Evolutionary conservation across 2,113 vertebrate genomes (phyloP).

Genomic region (Hemicordylus capensis): DNA sequence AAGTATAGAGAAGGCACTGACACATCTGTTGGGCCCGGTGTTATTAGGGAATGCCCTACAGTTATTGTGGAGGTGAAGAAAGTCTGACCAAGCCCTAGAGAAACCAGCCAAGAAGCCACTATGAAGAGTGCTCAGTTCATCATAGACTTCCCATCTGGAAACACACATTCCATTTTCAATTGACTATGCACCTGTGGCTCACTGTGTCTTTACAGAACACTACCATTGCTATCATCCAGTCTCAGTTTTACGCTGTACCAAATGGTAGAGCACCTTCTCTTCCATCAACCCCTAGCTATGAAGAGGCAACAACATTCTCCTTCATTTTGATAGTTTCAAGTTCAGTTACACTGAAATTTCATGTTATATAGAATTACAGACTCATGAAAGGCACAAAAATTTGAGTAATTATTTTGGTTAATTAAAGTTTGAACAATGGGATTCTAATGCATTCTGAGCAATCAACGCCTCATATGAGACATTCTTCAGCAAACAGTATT

Average conservation of each 20-base stretch:
- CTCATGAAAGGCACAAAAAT: neutral
- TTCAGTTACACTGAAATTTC: neutral
- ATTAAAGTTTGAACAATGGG: neutral
- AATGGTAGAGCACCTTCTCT: neutral
- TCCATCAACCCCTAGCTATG: neutral
- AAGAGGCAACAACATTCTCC: neutral
- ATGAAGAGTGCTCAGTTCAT: neutral
- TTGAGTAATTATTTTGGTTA: neutral
- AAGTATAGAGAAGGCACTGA: too few species aligned
- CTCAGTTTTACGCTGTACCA: too few species aligned
- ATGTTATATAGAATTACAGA: neutral
- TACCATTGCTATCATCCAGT: neutral
- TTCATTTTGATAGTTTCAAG: neutral
- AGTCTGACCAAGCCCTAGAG: neutral
- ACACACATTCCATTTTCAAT: neutral
- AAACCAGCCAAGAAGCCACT: neutral
- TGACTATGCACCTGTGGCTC: neutral
- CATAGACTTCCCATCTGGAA: neutral
- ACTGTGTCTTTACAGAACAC: neutral
- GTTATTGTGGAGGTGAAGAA: neutral
- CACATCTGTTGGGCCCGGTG: neutral
- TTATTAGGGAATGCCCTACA: neutral
- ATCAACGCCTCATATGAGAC: neutral
- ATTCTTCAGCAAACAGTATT: neutral
- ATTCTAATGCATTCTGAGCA: neutral